phyloP scores from a whole-genome alignment of 2,797 vertebrate species.

The Arctocebus calabarensis region DNA sequence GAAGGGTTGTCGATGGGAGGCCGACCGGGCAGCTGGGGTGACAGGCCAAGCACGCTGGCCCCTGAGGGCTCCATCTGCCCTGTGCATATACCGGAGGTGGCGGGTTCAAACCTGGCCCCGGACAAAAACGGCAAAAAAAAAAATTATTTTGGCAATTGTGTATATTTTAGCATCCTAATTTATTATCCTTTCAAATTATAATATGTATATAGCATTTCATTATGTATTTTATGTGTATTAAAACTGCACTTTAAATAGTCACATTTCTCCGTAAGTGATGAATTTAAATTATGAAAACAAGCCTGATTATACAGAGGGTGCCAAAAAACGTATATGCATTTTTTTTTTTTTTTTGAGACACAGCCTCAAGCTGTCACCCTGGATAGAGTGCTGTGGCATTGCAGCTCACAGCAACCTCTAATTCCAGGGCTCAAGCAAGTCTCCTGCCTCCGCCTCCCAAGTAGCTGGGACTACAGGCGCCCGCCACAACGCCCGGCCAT shows the following conservation, averaged over 20 bases:
- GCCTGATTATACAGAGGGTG: not conserved
- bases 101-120: too few species aligned
- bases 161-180: not conserved
- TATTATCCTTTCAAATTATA: constrained; percentile 2
- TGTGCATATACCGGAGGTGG: too few species aligned
- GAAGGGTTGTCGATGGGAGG: not conserved
- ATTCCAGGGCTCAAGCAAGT: too few species aligned
- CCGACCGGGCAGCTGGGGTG: not conserved
- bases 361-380: too few species aligned
- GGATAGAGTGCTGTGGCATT: too few species aligned
- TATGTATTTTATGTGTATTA: not conserved
- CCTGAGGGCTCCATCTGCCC: fast-evolving
- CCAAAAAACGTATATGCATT: too few species aligned
- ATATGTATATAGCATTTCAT: not conserved
- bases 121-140: not conserved
- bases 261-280: not conserved
- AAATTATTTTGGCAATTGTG: not conserved
- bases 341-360: too few species aligned
- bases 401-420: too few species aligned
- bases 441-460: too few species aligned
- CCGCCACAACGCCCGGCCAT: too few species aligned
- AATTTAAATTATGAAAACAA: constrained; percentile 15
- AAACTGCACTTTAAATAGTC: not conserved
- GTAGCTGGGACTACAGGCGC: too few species aligned
- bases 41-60: not conserved